Evolutionary conservation across 2,113 vertebrate species (phyloP), one percentile per base, ranked within the genome.

Genomic region (Marcusenius ussheri): DNA sequence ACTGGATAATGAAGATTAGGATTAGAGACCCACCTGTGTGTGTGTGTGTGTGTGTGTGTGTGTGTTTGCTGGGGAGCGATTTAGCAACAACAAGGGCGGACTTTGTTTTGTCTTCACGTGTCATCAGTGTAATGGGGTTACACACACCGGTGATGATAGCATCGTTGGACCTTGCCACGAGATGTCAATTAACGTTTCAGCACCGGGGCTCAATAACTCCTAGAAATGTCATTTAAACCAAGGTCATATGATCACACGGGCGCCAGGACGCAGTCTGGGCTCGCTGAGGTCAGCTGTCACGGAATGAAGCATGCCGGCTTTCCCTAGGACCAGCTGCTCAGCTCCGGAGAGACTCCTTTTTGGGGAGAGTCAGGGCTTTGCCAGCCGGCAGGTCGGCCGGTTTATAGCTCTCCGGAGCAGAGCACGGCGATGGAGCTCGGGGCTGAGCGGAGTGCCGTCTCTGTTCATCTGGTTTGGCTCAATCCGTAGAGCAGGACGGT

Each of bases 141-240:
- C 85, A 87, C 85, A 53, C 24, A 51, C 15, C 31, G 17, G 85
- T 17, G 21, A 53, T 49, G 47, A 49, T 51, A 39, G 27, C 31
- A 87, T 56, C 7, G n/a, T 21, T 27, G 85, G 85, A 53, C 85
- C 50, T 31, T 31, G 85, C 50, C 85, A 53, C 50, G 31, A 53
- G 49, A 27, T 35, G 49, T 87, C 85, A 51, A 49, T 87, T 87
- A 53, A 84, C 83, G 45, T 84, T 84, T 84, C 83, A 84, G 50
- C 85, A 87, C 85, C n/a, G 45, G 50, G 17, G 50, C 47, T 19
- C 27, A 53, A 87, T 87, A 87, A 87, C 46, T 87, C 85, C 31
- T 49, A 87, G 85, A 53, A 87, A 87, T 87, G 49, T 27, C 50
- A 53, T 87, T 87, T 87, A 27, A 53, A 87, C 46, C 24, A 87